phyloP scores from a whole-genome alignment of 2,888 invertebrate genomes.

The Sesia apiformis region DNA sequence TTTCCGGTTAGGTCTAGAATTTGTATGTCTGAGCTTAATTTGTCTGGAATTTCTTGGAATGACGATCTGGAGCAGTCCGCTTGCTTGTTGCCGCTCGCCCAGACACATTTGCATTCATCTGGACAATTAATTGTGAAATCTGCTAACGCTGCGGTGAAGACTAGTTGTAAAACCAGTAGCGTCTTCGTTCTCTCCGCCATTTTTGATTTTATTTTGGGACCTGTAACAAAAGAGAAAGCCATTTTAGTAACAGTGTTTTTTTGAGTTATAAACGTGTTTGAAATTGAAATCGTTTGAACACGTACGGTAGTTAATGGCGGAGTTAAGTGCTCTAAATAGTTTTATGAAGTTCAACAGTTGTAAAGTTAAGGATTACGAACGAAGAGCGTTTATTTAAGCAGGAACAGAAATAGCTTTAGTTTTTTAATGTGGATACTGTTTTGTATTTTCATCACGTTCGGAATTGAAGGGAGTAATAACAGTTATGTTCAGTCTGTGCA shows the following conservation, averaged over 20 bases:
- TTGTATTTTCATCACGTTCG: neutral
- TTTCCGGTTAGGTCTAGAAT: conserved; percentile 84
- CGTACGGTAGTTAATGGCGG: conserved; percentile 34
- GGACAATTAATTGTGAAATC: conserved; percentile 78
- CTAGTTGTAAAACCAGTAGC: conserved; percentile 16
- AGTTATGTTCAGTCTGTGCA: too few relatives aligned
- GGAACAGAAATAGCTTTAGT: neutral
- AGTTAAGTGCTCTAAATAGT: conserved; percentile 29
- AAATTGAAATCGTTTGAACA: conserved; percentile 39
- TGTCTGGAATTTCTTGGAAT: conserved; percentile 81
- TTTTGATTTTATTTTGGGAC: conserved; percentile 11
- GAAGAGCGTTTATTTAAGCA: neutral
- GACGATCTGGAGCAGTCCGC: conserved; percentile 84
- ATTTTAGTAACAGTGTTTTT: conserved; percentile 4
- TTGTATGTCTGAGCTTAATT: conserved; percentile 81
- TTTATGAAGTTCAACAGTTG: conserved; percentile 35
- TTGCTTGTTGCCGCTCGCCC: conserved; percentile 88
- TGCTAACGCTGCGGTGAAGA: conserved; percentile 36
- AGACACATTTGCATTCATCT: conserved; percentile 84
- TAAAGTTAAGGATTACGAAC: conserved; percentile 17
- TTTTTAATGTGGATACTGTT: neutral
- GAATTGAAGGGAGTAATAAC: too few relatives aligned
- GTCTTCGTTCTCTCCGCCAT: conserved; percentile 42
- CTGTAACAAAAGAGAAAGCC: conserved; percentile 20
- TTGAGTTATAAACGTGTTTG: conserved; percentile 20